Evolutionary conservation across 2,113 vertebrate species (phyloP), one percentile per base, ranked within the genome.

Genomic region (Cromileptes altivelis): DNA sequence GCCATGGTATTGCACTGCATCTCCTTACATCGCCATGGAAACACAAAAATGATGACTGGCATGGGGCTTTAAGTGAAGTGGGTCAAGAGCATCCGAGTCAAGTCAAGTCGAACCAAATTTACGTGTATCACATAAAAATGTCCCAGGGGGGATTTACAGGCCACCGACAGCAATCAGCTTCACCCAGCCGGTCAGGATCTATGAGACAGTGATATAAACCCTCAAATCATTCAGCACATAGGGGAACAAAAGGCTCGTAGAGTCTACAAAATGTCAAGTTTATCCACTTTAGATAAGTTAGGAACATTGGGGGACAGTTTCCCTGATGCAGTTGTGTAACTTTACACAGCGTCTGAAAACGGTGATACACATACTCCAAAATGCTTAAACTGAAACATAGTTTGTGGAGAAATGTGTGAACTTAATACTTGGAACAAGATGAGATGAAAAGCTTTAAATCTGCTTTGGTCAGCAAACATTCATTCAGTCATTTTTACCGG

Each of bases 1-100:
- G 91, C 91, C 85, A 94, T 92, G 89, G 85, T 33, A 52, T 82
- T 91, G 58, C 70, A 56, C 84, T 76, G 91, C 80, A 92, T 91
- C 85, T 89, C 75, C 71, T 88, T 84, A 77, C 37, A 92, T 94
- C 75, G 74, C 92, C 93, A 95, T 95, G 92, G 94, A 86, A 95
- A 95, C 94, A 81, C 78, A 90, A 80, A 89, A 88, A 81, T 57
- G 47, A 92, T 82, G 76, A 85, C 87, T 80, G 87, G 82, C 70
- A 52, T 25, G 21, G 67, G 55, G 64, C n/a, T 89, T 84, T 30
- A 49, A 75, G 64, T 89, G 75, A 93, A 92, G 58, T 77, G 77
- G 86, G 86, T 90, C 91, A 89, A 89, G 80, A 90, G 71, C 85
- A 50, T 52, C 55, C 1, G 40, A 80, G 81, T 47, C 67, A 37